Conservation (phyloP, 2,797 vertebrate genomes). For the Odontamblyopus rebecca region DNA sequence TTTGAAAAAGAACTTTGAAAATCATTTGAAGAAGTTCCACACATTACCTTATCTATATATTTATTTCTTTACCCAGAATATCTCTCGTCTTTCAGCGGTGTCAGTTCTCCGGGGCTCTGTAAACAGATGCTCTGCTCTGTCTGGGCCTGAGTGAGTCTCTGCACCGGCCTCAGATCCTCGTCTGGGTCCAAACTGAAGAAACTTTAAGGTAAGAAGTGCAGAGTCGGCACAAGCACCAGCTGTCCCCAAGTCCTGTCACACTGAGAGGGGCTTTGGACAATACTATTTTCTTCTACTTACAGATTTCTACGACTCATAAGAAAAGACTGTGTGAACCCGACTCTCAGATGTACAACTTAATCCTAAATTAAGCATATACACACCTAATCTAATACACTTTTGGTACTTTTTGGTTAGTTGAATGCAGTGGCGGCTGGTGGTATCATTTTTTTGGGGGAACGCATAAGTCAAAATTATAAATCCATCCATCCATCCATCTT, state of each 20-base stretch:
- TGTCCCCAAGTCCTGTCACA: conserved; percentile 31
- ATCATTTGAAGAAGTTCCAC: not conserved
- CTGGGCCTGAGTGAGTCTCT: conserved; percentile 34
- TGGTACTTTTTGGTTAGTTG: not conserved
- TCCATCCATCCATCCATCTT: too few species aligned
- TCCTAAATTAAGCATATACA: too few species aligned
- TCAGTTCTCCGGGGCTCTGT: conserved; percentile 16
- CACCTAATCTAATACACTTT: not conserved
- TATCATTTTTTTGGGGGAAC: too few species aligned
- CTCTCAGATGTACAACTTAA: too few species aligned
- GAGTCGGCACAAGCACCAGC: conserved; percentile 51
- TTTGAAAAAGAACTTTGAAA: not conserved
- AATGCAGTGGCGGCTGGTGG: not conserved
- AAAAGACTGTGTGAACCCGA: too few species aligned
- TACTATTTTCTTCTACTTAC: not conserved
- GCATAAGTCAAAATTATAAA: too few species aligned
- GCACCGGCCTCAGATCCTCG: conserved; percentile 41
- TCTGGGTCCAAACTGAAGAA: conserved; percentile 44
- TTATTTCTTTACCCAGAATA: conserved; percentile 3
- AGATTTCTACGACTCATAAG: too few species aligned
- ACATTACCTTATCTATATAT: not conserved
- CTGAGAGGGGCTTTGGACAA: not conserved
- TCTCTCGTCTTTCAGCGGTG: conserved; percentile 16
- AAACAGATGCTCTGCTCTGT: conserved; percentile 50
- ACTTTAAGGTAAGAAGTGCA: conserved; percentile 53